A percentile compares a stretch with the other conserved stretches of the same genome.
These are phyloP conservation scores for Larimichthys crocea DNA, from an alignment of 2,113 vertebrate genomes.

Conservation along the genomic window DNA sequence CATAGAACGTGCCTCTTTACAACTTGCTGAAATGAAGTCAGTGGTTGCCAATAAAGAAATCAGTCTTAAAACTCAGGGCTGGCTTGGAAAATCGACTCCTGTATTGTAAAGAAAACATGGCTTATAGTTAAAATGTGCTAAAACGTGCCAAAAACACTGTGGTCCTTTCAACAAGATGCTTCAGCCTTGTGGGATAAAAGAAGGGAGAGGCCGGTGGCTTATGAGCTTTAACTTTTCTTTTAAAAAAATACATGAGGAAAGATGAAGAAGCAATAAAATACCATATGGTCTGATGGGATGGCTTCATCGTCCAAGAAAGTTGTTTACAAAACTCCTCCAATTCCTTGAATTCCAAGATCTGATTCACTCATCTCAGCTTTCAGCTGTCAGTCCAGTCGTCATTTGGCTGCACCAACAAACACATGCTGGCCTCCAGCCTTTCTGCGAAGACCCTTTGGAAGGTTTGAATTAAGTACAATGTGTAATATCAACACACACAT, in stretches of 20 bases:
- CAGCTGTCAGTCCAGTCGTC: neutral
- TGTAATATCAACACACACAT: slow-evolving; percentile 34
- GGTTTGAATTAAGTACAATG: slow-evolving; percentile 12
- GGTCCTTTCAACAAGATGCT: neutral
- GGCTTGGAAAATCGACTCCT: neutral
- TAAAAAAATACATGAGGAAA: neutral
- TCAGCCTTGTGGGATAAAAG: neutral
- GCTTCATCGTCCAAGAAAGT: slow-evolving; percentile 9
- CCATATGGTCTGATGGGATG: slow-evolving; percentile 6
- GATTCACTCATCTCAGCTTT: slow-evolving; percentile 13
- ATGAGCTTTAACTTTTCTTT: neutral
- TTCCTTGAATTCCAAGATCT: slow-evolving; percentile 30
- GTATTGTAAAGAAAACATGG: neutral
- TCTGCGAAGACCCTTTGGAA: neutral
- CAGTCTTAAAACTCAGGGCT: neutral
- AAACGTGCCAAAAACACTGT: neutral
- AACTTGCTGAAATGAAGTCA: neutral
- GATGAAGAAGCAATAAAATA: slow-evolving; percentile 18
- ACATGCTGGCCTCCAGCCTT: neutral
- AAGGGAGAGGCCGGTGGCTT: neutral
- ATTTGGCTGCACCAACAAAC: slow-evolving; percentile 5
- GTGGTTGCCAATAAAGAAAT: neutral
- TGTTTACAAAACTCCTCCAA: neutral
- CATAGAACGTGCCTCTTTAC: no score
- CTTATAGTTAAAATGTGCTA: no score